phyloP scores from a whole-genome alignment of 2,113 vertebrate species.

The Dolichotis patagonum region DNA sequence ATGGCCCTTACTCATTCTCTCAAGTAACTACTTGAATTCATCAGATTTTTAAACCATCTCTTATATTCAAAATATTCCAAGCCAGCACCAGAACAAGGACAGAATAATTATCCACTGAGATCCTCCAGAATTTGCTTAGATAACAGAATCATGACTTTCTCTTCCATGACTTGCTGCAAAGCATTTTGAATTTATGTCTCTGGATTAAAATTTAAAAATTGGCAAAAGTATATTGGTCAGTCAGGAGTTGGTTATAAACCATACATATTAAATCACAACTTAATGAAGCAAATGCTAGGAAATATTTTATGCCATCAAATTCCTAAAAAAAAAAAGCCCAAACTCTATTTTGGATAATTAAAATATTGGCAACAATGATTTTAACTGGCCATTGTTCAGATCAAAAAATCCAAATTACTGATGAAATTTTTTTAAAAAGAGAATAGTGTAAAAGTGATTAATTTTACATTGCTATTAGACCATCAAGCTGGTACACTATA shows the following conservation, averaged over 20 bases:
- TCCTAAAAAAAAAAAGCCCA: background rate
- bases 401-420: background rate
- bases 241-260: constrained; percentile 38
- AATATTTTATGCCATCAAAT: background rate
- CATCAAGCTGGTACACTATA: background rate
- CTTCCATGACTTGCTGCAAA: background rate
- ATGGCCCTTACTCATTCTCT: background rate
- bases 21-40: constrained; percentile 7
- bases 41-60: background rate
- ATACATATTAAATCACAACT: constrained; percentile 1
- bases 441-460: background rate
- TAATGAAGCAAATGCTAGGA: background rate
- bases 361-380: background rate
- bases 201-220: background rate
- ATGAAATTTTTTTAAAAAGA: background rate
- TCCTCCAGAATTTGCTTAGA: background rate
- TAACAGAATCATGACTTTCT: background rate
- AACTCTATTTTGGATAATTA: background rate
- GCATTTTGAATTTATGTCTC: background rate
- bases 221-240: background rate
- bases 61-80: background rate
- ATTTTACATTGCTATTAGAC: background rate
- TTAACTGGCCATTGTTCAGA: background rate
- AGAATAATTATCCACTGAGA: too few relatives aligned
- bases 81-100: background rate